Evolutionary conservation across 2,113 vertebrate species (phyloP).

Genomic region (Amblyornis subalaris): DNA sequence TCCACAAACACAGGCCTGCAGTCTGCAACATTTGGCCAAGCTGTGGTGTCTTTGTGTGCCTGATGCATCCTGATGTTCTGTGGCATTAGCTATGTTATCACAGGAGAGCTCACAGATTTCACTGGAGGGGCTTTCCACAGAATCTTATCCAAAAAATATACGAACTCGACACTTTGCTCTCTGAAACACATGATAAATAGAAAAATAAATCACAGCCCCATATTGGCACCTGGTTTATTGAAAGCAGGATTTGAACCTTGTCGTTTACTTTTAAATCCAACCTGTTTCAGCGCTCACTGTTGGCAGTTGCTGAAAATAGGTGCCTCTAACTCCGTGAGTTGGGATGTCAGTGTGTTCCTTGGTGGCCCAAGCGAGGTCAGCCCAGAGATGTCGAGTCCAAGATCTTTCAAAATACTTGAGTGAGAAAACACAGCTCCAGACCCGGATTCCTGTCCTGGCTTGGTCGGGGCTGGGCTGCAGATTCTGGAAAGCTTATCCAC

Average conservation of each 20-base stretch:
- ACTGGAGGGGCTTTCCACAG: not conserved
- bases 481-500: not conserved
- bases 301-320: not conserved
- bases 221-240: not conserved
- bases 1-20: not conserved
- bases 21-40: fast-evolving
- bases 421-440: not conserved
- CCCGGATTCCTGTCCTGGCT: not conserved
- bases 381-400: not conserved
- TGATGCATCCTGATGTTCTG: not conserved
- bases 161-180: fast-evolving
- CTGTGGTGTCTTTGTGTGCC: not conserved
- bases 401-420: not conserved
- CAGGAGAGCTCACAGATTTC: not conserved
- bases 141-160: not conserved
- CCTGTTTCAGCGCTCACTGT: not conserved
- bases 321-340: not conserved
- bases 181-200: not conserved
- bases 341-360: not conserved
- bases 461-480: not conserved
- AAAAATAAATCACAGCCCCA: not conserved
- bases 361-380: not conserved
- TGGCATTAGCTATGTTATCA: not conserved
- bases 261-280: not conserved
- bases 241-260: not conserved